Conservation (phyloP, 1,140 invertebrate genomes). For the roundworm (Caenorhabditis elegans) region DNA sequence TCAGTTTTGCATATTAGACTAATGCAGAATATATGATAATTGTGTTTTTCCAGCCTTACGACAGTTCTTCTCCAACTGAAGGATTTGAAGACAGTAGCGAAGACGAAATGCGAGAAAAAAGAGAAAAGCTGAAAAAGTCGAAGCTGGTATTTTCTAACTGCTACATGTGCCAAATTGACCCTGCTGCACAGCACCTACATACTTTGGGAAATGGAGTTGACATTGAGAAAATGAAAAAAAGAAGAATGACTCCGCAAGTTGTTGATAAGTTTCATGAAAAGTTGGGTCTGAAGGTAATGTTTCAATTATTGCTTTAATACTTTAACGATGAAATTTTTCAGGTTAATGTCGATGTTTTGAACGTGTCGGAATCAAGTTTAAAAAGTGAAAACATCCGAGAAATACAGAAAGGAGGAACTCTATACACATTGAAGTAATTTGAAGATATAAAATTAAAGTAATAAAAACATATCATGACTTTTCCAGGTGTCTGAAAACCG, state of each 20-base stretch:
- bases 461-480: no score
- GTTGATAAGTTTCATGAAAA: not conserved
- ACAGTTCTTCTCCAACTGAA: not conserved
- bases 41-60: not conserved
- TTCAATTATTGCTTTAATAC: no score
- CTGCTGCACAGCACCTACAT: not conserved
- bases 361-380: not conserved
- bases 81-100: not conserved
- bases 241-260: not conserved
- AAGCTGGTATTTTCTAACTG: not conserved
- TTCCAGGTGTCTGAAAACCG: not conserved
- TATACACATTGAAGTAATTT: not conserved
- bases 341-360: not conserved
- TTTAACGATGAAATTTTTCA: not conserved
- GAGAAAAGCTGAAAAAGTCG: not conserved
- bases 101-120: not conserved
- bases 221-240: conserved; percentile 16
- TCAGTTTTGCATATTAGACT: no score
- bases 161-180: not conserved
- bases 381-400: not conserved
- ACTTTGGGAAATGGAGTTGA: not conserved
- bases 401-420: conserved; percentile 2
- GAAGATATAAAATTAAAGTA: no score
- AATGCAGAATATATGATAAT: no score
- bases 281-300: not conserved